These are phyloP conservation scores for Coboldia fuscipes DNA, from an alignment of 1,140 invertebrate species.

Conservation along the genomic window DNA sequence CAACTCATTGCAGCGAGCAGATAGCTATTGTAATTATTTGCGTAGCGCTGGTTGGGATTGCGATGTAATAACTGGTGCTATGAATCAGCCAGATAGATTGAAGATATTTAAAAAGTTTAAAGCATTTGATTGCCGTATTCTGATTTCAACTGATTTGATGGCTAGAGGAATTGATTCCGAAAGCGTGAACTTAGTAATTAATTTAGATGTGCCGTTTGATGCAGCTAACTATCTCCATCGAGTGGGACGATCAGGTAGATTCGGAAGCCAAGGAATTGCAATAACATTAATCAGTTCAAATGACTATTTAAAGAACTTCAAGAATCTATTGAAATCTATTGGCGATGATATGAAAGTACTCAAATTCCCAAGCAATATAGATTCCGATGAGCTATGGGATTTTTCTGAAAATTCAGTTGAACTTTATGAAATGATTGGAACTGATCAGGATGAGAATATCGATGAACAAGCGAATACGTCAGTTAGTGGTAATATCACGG, in stretches of 20 bases:
- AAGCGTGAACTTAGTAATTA: slow-evolving; percentile 83
- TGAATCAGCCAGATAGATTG: slow-evolving; percentile 56
- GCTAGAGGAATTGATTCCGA: slow-evolving; percentile 76
- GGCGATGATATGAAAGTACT: slow-evolving; percentile 25
- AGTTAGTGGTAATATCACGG: too few species aligned
- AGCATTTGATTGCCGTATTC: slow-evolving; percentile 53
- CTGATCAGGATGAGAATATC: too few species aligned
- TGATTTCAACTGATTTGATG: slow-evolving; percentile 81
- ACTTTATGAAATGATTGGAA: too few species aligned
- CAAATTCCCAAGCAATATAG: slow-evolving; percentile 20
- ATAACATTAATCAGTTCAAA: slow-evolving; percentile 39
- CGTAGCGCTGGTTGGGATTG: slow-evolving; percentile 44
- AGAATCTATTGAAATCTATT: slow-evolving; percentile 26
- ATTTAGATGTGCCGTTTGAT: slow-evolving; percentile 69
- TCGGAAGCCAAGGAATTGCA: slow-evolving; percentile 52
- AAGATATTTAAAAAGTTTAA: slow-evolving; percentile 55
- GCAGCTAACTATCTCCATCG: slow-evolving; percentile 84
- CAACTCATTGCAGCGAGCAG: slow-evolving; percentile 58
- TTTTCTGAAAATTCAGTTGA: too few species aligned
- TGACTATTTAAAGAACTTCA: slow-evolving; percentile 32
- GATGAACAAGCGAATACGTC: too few species aligned
- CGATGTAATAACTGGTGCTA: slow-evolving; percentile 47
- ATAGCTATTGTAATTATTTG: slow-evolving; percentile 49
- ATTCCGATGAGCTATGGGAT: slow-evolving; percentile 20
- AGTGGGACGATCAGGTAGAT: slow-evolving; percentile 85